Conservation (phyloP, 2,888 invertebrate genomes). For the Lobophora halterata region DNA sequence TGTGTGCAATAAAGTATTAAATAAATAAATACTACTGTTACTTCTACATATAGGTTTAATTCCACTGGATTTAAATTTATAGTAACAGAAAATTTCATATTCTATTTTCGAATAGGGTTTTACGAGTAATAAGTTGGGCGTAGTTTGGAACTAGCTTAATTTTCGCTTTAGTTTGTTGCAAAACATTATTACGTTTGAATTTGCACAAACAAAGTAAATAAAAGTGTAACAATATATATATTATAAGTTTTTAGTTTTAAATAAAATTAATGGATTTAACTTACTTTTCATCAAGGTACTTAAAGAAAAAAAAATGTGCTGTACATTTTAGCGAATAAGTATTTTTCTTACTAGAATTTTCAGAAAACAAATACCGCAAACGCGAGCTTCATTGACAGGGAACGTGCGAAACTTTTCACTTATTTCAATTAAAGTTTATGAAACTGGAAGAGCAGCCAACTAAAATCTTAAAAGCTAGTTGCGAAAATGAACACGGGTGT, state of each 20-base stretch:
- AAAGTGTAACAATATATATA: constrained; percentile 25
- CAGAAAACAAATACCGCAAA: constrained; percentile 10
- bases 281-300: too few species aligned
- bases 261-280: constrained; percentile 1
- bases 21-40: too few species aligned
- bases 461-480: constrained; percentile 16
- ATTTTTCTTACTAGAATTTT: constrained; percentile 1
- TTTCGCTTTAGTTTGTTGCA: constrained; percentile 34
- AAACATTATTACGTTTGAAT: constrained; percentile 41
- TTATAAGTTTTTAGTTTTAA: neutral
- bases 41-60: constrained; percentile 24
- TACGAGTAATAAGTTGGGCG: constrained; percentile 40
- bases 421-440: constrained; percentile 19
- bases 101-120: constrained; percentile 37
- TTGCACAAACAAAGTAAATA: constrained; percentile 32
- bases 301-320: too few species aligned
- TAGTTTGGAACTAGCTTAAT: constrained; percentile 44
- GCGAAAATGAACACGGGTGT: constrained; percentile 23
- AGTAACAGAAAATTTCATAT: constrained; percentile 32
- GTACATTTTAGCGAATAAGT: too few species aligned
- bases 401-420: constrained; percentile 14
- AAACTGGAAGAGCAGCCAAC: constrained; percentile 12
- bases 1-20: too few species aligned
- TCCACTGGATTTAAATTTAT: constrained; percentile 31
- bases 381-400: constrained; percentile 12